Percentiles rank a stretch among this genome's conserved stretches.
These are phyloP conservation scores for Mycteria americana DNA, from an alignment of 2,797 vertebrate genomes.

Conservation along the genomic window DNA sequence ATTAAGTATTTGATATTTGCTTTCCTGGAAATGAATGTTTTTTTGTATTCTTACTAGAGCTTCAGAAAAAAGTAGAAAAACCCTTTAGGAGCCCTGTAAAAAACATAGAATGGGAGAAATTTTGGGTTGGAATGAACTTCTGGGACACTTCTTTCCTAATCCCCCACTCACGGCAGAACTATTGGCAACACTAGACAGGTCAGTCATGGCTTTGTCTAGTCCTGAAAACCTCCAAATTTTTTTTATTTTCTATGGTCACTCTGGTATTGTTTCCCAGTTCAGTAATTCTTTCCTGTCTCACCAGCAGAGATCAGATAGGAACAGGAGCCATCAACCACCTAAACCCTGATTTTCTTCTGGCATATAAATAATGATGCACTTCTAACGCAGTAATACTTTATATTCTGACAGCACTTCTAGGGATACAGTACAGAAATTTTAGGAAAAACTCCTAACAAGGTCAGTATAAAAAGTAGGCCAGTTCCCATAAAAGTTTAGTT, in stretches of 20 bases:
- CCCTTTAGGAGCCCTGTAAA: not conserved
- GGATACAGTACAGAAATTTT: not conserved
- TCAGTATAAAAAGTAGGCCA: conserved; percentile 24
- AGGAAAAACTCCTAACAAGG: not conserved
- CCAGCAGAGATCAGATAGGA: not conserved
- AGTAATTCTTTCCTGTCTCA: not conserved
- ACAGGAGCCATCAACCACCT: not conserved
- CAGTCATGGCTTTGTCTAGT: not conserved
- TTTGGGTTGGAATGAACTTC: not conserved
- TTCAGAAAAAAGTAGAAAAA: not conserved
- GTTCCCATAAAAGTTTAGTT: conserved; percentile 5
- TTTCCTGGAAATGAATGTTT: not conserved
- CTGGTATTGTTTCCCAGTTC: not conserved
- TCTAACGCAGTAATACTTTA: not conserved
- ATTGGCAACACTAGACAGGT: not conserved
- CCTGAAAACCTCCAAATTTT: not conserved
- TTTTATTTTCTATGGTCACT: not conserved
- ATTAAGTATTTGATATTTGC: not conserved
- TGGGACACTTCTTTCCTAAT: not conserved
- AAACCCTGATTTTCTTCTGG: not conserved
- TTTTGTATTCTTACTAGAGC: not conserved
- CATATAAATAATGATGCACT: not conserved
- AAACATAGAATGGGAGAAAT: not conserved
- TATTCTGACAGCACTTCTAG: not conserved
- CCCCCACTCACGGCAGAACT: not conserved